Base-by-base conservation (phyloP, 2,888 invertebrate genomes). In the Ariolimax columbianus region DNA sequence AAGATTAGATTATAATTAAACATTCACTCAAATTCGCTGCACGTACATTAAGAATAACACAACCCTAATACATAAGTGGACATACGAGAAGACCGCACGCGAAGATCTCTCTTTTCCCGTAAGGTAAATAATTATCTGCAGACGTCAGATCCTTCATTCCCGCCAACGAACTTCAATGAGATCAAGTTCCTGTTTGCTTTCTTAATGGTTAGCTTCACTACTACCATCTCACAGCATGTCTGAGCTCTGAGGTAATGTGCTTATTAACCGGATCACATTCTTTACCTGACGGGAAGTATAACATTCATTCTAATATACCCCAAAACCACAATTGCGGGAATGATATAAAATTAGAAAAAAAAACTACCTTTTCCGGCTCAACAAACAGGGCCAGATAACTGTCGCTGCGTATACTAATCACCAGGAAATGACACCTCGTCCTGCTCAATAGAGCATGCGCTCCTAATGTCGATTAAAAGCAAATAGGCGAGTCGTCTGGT, bases 391-490 rank as follows among this genome's bases (percentile, higher is more conserved):
- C 36, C 26, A 19, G 70, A 70, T 26, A 2, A 26, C 11, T 70
- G 38, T 70, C 17, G 70, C 38, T 19, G 38, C 26, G 19, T 23
- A 26, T 70, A 40, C 1, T 38, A 11, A 38, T 70, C 23, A 23
- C 26, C 38, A 38, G 26, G 23, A 70, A 70, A 70, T 38, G 38
- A 38, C 70, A 70, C 40, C 70, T 38, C 70, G 19, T 38, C 7
- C 70, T 0, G 26, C 38, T 70, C 26, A 6, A 3, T 70, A 40
- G 26, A 70, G 68, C 68, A 68, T 68, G 26, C 68, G 23, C 17
- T 68, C 17, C 11, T 68, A 68, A 68, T 36, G 68, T 9, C 38
- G 70, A 70, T 40, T 70, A 70, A 70, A 70, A 70, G 70, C 23
- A 40, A 70, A 23, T 38, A 70, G 38, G 40, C 14, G 23, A 70